Evolutionary conservation across 2,797 vertebrate species (phyloP).

Genomic region (Oreonectes daqikongensis): DNA sequence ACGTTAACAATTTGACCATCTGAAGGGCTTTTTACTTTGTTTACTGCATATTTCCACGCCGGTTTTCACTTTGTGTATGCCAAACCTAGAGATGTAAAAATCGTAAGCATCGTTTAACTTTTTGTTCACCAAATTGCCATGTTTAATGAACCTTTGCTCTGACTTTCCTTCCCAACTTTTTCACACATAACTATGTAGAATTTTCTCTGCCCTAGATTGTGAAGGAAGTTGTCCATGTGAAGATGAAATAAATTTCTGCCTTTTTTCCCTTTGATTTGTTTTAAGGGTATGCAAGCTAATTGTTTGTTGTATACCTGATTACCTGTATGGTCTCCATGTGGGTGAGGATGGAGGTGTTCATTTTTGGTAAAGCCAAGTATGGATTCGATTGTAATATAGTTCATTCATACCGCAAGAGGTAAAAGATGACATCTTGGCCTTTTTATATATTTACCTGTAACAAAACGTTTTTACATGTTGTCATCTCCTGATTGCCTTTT

Average conservation of each 20-base stretch:
- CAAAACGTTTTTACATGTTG: constrained; percentile 82
- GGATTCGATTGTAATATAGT: constrained; percentile 80
- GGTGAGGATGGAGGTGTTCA: constrained; percentile 53
- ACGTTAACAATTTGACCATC: constrained; percentile 73
- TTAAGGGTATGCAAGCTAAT: constrained; percentile 67
- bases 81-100: constrained; percentile 70
- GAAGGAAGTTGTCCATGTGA: constrained; percentile 72
- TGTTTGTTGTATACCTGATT: constrained; percentile 66
- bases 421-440: constrained; percentile 73
- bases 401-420: constrained; percentile 78
- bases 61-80: constrained; percentile 74
- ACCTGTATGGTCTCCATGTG: constrained; percentile 64
- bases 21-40: constrained; percentile 71
- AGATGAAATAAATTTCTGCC: constrained; percentile 73
- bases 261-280: constrained; percentile 67
- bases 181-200: constrained; percentile 70
- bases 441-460: constrained; percentile 83
- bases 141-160: constrained; percentile 34
- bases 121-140: constrained; percentile 16
- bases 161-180: constrained; percentile 47
- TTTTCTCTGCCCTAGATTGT: constrained; percentile 65
- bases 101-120: constrained; percentile 34
- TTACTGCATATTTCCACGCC: constrained; percentile 68
- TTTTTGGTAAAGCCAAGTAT: constrained; percentile 68
- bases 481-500: constrained; percentile 83